Base-by-base conservation (phyloP, 1,140 invertebrate species). In the Drosophila arizonae region DNA sequence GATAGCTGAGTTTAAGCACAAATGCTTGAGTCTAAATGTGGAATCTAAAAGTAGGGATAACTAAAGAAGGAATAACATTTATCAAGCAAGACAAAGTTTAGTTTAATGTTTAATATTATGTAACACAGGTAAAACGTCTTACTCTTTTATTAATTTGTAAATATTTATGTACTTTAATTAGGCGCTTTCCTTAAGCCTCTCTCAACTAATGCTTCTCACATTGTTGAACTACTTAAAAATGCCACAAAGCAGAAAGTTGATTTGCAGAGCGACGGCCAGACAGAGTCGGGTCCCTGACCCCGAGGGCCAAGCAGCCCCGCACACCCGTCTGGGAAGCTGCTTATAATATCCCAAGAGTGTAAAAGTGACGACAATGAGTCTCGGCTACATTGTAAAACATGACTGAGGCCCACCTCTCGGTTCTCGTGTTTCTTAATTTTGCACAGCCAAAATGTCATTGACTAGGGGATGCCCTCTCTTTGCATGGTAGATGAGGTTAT, bases 301-400 rank as follows among this genome's bases (percentile, higher is more conserved):
- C 50, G 15, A 54, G 50, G 28, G 50, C 10, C 13, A 54, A 26
- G 13, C 4, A n/a, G 1, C 17, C 28, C 6, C 6, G 8, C 30
- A 4, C 52, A 50, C 28, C 41, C 26, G 28, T 46, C n/a, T 39
- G 9, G 33, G 3, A 21, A 43, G 9, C 21, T 62, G 48, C 26
- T 61, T 15, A n/a, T 51, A 62, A 52, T 55, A 45, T 48, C 66
- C 41, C 57, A 36, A 9, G 36, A 36, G 62, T 45, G 57, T 46
- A 58, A 13, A 65, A 58, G 41, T 24, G 26, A 39, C 57, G 28
- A 66, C 55, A 66, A 66, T 60, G 55, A 21, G 24, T 54, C n/a
- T 72, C 33, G 45, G 4, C 30, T 46, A 21, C n/a, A 26, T 60
- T n/a, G 45, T 58, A 21, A 58, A 10, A 39, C n/a, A 15, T 11